phyloP scores from a whole-genome alignment of 2,888 invertebrate genomes.

The Mesoligia furuncula region DNA sequence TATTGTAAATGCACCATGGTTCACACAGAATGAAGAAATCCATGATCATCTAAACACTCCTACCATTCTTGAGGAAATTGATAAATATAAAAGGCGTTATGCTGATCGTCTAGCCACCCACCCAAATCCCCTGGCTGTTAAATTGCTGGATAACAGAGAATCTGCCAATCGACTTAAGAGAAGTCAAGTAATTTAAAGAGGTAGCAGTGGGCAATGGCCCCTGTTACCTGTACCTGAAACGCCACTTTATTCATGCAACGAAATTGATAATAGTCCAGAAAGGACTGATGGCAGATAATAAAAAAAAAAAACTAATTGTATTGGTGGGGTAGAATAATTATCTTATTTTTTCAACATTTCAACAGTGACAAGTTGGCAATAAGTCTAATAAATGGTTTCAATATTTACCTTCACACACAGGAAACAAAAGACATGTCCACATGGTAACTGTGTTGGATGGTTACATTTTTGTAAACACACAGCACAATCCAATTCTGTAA shows the following conservation, averaged over 20 bases:
- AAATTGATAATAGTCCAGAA: too few species aligned
- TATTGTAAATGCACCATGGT: too few species aligned
- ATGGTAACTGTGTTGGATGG: conserved; percentile 97
- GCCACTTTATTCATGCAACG: background rate
- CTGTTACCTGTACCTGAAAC: background rate
- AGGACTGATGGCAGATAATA: too few species aligned
- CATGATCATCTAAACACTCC: too few species aligned
- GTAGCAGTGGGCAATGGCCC: background rate
- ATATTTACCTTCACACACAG: conserved; percentile 95
- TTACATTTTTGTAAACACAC: conserved; percentile 97
- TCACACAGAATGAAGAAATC: too few species aligned
- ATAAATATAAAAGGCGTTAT: background rate
- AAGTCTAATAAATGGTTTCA: background rate
- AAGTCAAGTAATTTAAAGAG: background rate
- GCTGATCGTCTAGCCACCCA: background rate
- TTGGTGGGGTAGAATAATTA: conserved; percentile 1
- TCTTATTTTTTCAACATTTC: background rate
- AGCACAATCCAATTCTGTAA: conserved; percentile 93
- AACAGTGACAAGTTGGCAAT: background rate
- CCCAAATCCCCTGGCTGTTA: background rate
- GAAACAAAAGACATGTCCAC: conserved; percentile 98
- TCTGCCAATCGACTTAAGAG: background rate
- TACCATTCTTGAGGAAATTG: background rate
- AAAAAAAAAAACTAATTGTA: background rate
- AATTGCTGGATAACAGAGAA: background rate